Base-by-base conservation (phyloP, 2,797 vertebrate species). In the Protosalanx chinensis region DNA sequence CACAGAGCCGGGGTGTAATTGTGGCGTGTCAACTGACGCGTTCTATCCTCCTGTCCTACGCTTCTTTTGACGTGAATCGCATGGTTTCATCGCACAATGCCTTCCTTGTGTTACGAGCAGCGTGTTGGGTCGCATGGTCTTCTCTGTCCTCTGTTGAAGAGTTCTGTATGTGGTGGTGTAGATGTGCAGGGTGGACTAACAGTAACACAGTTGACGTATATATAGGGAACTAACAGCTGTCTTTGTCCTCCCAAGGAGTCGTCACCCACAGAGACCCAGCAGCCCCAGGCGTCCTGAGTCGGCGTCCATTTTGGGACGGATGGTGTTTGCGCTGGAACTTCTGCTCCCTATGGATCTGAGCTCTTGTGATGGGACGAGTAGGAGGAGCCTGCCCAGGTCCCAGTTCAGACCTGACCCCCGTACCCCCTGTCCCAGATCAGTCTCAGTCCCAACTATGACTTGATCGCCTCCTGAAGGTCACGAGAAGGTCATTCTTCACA, bases 231-330 rank as follows among this genome's bases (percentile, higher is more conserved):
- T 56, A 56, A 56, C 51, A n/a, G 51, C 51, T n/a, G 51, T 56
- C 30, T 2, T n/a, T 30, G 20, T 51, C 33, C 5, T 76, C 13
- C 37, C 16, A 56, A 91, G 90, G 90, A 90, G 70, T 76, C 82
- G 0, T 76, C 80, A 5, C 78, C 76, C 0, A 60, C 75, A 12
- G 89, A 90, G 70, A 69, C 82, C 72, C 86, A 88, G 73, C 90
- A 84, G 53, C 81, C 88, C 41, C 80, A 83, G 67, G 67, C 85
- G 23, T 90, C 90, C 67, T 88, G 87, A 89, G 75, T 71, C 30
- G 5, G 15, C 32, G 49, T 49, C 58, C 51, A 41, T 63, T 29
- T 71, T 71, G 41, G 59, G 63, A 49, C 7, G 41, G 20, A 29
- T 51, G 46, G 37, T 66, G 64, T 51, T 23, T 10, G 13, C 27